Evolutionary conservation across 2,888 invertebrate genomes (phyloP), one percentile per base, ranked within the genome.

Genomic region (Portevinia maculata): DNA sequence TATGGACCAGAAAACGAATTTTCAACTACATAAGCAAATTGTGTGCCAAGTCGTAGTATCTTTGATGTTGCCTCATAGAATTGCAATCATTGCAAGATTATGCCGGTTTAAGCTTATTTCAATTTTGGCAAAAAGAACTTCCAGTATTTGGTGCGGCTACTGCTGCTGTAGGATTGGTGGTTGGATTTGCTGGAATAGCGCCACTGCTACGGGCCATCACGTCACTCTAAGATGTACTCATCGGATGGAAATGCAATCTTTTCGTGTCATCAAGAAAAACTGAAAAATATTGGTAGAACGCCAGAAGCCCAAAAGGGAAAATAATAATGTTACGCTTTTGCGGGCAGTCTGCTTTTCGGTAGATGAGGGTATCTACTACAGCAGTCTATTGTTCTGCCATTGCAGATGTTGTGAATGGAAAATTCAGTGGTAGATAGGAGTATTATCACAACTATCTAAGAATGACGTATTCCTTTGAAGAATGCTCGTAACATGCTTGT

Each of bases 221-320:
- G 83, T 83, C 83, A 83, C 71, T 83, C 83, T 50, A 62, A 53
- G 67, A 67, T 67, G 71, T 83, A 83, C 83, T 78, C 83, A 67
- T 83, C 62, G 83, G 83, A 83, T 83, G 78, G 83, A 83, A 83
- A 83, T 83, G 78, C 83, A 78, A 83, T 83, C 83, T 83, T 83
- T 83, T 83, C 83, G 62, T 83, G 83, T 83, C 83, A 83, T 83
- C 83, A 83, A 73, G 71, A 78, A 78, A 44, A 67, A 62, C 83
- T 83, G 83, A 78, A 78, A 81, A 70, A 76, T 73, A 48, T 78
- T 83, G 83, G 83, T 83, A 34, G 32, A 30, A 39, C 67, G 83
- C 83, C 83, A 83, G 83, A 5, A 55, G 41, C 24, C 34, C 28
- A 37, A 73, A 62, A 55, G 64, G 59, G 52, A 65, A 65, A 78